A percentile compares a stretch with the other conserved stretches of the same genome.
phyloP scores from a whole-genome alignment of 2,113 vertebrate genomes.

The Nannospalax galili region DNA sequence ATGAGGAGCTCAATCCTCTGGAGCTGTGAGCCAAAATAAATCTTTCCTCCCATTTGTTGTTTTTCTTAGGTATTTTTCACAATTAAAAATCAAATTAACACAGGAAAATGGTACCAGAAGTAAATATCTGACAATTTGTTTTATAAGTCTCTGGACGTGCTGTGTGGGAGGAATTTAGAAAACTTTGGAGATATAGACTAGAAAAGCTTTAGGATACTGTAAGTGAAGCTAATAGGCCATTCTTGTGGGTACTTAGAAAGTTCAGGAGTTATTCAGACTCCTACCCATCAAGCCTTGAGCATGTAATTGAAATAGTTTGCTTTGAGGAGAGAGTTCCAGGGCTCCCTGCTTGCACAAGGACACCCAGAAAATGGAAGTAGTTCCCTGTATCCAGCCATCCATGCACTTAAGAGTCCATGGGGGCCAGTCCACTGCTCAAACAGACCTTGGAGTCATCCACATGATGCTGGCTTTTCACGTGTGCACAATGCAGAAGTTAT shows the following conservation, averaged over 20 bases:
- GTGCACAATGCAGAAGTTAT: background rate
- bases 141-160: background rate
- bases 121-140: background rate
- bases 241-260: background rate
- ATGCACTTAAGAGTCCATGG: background rate
- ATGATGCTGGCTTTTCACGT: too few species aligned
- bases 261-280: background rate
- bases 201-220: background rate
- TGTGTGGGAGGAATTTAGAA: background rate
- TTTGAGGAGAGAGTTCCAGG: too few species aligned
- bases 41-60: background rate
- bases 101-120: background rate
- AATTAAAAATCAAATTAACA: background rate
- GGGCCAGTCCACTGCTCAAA: too few species aligned
- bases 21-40: background rate
- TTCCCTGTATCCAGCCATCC: background rate
- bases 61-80: background rate
- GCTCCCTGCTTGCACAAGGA: background rate
- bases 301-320: background rate
- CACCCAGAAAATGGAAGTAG: background rate
- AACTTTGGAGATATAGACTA: background rate
- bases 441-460: background rate
- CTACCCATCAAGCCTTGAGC: background rate
- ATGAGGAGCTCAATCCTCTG: background rate
- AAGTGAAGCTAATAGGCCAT: background rate